phyloP scores from a whole-genome alignment of 1,140 invertebrate species.

The Scylla paramamosain region DNA sequence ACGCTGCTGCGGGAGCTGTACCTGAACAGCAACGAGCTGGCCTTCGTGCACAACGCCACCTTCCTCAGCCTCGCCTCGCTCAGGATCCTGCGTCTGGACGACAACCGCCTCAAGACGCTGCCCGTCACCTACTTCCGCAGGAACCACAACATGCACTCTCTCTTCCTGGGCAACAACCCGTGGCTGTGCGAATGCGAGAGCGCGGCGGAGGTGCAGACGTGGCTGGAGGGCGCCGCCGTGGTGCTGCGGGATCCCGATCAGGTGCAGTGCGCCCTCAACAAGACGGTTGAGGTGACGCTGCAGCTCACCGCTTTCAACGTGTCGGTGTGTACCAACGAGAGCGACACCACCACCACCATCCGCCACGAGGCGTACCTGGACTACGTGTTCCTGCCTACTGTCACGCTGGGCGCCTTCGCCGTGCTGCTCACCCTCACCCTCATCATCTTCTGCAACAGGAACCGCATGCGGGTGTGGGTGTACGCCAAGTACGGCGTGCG shows the following conservation, averaged over 20 bases:
- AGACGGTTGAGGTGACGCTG: slow-evolving; percentile 65
- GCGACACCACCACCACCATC: slow-evolving; percentile 68
- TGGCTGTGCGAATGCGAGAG: slow-evolving; percentile 95
- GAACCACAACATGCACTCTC: slow-evolving; percentile 82
- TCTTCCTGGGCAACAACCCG: slow-evolving; percentile 89
- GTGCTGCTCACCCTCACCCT: slow-evolving; percentile 87
- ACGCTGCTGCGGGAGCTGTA: slow-evolving; percentile 85
- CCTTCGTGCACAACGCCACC: slow-evolving; percentile 87
- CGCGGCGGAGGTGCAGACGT: slow-evolving; percentile 89
- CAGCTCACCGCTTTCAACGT: slow-evolving; percentile 73
- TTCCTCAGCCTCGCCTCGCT: slow-evolving; percentile 88
- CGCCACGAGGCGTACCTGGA: slow-evolving; percentile 81
- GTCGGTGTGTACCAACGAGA: slow-evolving; percentile 69
- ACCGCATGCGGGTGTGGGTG: slow-evolving; percentile 93
- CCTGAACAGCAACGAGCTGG: slow-evolving; percentile 86
- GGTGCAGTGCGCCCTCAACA: slow-evolving; percentile 77
- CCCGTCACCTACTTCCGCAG: slow-evolving; percentile 87
- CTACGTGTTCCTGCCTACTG: slow-evolving; percentile 89
- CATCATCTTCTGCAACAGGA: slow-evolving; percentile 89
- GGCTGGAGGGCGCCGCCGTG: slow-evolving; percentile 84
- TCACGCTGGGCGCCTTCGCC: slow-evolving; percentile 84
- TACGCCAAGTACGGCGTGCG: slow-evolving; percentile 93
- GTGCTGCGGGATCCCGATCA: slow-evolving; percentile 84
- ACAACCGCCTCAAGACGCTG: slow-evolving; percentile 88
- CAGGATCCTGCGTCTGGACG: slow-evolving; percentile 87